Evolutionary conservation across 2,113 vertebrate genomes (phyloP), one percentile per base, ranked within the genome.

Genomic region (Sapayoa aenigma): DNA sequence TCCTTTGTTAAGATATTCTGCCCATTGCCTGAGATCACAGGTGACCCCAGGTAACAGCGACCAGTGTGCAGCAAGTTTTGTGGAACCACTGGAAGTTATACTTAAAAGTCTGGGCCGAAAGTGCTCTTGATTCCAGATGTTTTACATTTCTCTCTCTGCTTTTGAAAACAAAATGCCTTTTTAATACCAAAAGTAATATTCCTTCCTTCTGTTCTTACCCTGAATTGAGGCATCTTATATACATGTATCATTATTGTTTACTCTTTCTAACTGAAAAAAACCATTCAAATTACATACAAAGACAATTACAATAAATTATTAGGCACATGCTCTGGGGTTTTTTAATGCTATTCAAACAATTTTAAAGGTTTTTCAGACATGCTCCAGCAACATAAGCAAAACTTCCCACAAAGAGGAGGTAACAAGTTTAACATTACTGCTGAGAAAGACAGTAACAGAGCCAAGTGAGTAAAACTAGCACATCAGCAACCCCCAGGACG

Each of bases 151-250:
- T 94, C 80, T 59, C 92, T 75, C 65, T 50, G 22, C 83, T 95
- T 93, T 56, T 87, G 89, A 94, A 95, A 96, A 90, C 69, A 90
- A 89, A 95, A 95, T 41, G 56, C 81, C 67, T 92, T 95, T 96
- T 93, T 93, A 90, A 94, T 87, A 95, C 80, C 50, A 71, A 78
- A 94, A 92, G 80, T 72, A 91, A 95, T 94, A 87, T 46, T 78
- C 76, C 66, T 37, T 93, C 83, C 76, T 86, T 58, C 79, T 67
- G 56, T 74, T 90, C 84, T 78, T 94, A 84, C 83, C 73, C 76
- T 92, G 83, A 84, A 84, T 89, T 78, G 73, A 90, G 37, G 71
- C 69, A 71, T 90, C 33, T 77, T 73, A 46, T 82, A 83, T 72
- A 74, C 73, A 89, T 20, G 33, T 87, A 87, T 81, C 41, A 2